phyloP scores from a whole-genome alignment of 53 echinoderm and acorn worm genomes.

The Actinopyga echinites region DNA sequence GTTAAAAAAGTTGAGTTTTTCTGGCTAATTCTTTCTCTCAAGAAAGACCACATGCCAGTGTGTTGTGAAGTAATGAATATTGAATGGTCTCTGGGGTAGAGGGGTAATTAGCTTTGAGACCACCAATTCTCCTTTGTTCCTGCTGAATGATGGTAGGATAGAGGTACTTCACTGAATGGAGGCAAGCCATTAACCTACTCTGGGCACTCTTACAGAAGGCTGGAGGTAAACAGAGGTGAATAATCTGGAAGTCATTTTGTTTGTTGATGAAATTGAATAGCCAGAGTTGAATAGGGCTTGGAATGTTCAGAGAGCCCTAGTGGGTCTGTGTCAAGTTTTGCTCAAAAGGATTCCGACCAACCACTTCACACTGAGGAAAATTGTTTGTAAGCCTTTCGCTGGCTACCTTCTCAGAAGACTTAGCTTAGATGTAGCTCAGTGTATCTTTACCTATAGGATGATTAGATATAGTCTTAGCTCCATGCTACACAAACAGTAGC shows the following conservation, averaged over 20 bases:
- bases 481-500: too few relatives aligned
- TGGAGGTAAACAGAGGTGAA: constrained; percentile 11
- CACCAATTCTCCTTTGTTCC: constrained; percentile 22
- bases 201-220: too few relatives aligned
- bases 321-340: neutral
- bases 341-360: neutral
- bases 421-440: too few relatives aligned
- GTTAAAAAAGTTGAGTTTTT: too few relatives aligned
- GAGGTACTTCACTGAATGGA: neutral
- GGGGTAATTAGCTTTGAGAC: constrained; percentile 32
- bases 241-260: constrained; percentile 21
- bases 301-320: neutral
- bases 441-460: too few relatives aligned
- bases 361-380: constrained; percentile 3
- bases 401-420: too few relatives aligned
- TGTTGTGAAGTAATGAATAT: constrained; percentile 27
- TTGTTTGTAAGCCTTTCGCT: too few relatives aligned
- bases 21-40: too few relatives aligned
- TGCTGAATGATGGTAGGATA: neutral
- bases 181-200: too few relatives aligned
- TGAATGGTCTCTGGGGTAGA: constrained; percentile 20
- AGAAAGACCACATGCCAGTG: too few relatives aligned
- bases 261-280: constrained; percentile 25
- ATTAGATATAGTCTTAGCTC: too few relatives aligned
- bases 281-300: neutral